Percentiles rank a stretch among this genome's conserved stretches.
These are phyloP conservation scores for Triops longicaudatus DNA, from an alignment of 1,140 invertebrate species.

Conservation along the genomic window DNA sequence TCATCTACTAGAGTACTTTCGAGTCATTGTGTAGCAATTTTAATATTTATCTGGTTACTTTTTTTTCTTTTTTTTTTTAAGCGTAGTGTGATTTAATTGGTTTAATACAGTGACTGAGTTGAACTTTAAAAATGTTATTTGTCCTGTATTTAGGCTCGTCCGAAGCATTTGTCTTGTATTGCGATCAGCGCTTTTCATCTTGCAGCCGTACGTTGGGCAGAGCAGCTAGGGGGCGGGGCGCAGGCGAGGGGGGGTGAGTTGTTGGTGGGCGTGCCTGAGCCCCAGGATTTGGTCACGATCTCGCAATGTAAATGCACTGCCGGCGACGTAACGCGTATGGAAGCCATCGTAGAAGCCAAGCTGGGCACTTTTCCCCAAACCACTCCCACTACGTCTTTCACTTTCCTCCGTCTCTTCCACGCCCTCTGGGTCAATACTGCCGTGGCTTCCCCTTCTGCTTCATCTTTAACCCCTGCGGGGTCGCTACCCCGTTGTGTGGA, in stretches of 20 bases:
- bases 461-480: too few species aligned
- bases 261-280: conserved; percentile 36
- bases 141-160: conserved; percentile 43
- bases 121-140: too few species aligned
- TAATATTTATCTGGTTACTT: too few species aligned
- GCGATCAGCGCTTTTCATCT: conserved; percentile 60
- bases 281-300: conserved; percentile 47
- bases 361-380: conserved; percentile 50
- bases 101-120: too few species aligned
- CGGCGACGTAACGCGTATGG: conserved; percentile 63
- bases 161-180: conserved; percentile 61
- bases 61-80: neutral
- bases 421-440: conserved; percentile 43
- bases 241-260: conserved; percentile 35
- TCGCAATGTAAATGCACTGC: conserved; percentile 63
- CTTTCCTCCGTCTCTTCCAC: conserved; percentile 56
- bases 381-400: conserved; percentile 52
- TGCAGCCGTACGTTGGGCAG: conserved; percentile 44
- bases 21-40: too few species aligned
- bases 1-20: too few species aligned
- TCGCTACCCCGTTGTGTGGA: too few species aligned
- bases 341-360: conserved; percentile 58
- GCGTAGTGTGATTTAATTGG: too few species aligned
- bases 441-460: too few species aligned
- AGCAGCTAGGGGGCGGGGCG: conserved; percentile 29